Percentiles rank a stretch among this genome's conserved stretches.
These are phyloP conservation scores for Mus spicilegus DNA, from an alignment of 2,113 vertebrate species.

Conservation along the genomic window DNA sequence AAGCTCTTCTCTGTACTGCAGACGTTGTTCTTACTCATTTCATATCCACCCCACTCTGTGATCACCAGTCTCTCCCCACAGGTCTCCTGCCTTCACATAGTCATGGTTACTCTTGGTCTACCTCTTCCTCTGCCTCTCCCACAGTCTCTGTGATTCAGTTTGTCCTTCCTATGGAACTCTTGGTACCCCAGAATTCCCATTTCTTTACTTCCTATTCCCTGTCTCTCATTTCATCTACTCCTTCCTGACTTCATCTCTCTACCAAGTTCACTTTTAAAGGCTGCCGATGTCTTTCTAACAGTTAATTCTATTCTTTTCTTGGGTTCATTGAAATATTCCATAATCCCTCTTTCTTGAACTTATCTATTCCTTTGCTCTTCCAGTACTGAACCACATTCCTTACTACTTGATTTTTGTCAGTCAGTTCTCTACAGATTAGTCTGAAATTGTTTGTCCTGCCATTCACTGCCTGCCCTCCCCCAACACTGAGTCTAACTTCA, in stretches of 20 bases:
- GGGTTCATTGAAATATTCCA: not conserved
- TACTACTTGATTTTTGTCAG: not conserved
- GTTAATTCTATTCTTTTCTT: not conserved
- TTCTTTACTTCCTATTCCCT: not conserved
- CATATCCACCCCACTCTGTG: not conserved
- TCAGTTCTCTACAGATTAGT: not conserved
- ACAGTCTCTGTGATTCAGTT: not conserved
- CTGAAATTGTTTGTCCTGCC: not conserved
- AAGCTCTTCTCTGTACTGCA: not conserved
- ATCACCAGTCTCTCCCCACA: not conserved
- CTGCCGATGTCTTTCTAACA: not conserved
- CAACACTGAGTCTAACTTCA: not conserved
- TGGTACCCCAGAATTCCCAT: no score
- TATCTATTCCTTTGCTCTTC: not conserved
- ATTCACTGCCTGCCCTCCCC: not conserved
- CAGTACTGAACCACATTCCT: not conserved
- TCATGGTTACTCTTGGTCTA: not conserved
- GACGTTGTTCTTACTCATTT: not conserved
- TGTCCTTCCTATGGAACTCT: not conserved
- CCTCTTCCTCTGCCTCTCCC: not conserved
- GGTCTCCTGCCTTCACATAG: not conserved
- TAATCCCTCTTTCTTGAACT: not conserved
- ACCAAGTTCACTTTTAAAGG: not conserved
- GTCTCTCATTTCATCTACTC: not conserved
- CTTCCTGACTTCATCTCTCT: not conserved